phyloP scores from a whole-genome alignment of 2,113 vertebrate species.

The Campylomormyrus tamandua region DNA sequence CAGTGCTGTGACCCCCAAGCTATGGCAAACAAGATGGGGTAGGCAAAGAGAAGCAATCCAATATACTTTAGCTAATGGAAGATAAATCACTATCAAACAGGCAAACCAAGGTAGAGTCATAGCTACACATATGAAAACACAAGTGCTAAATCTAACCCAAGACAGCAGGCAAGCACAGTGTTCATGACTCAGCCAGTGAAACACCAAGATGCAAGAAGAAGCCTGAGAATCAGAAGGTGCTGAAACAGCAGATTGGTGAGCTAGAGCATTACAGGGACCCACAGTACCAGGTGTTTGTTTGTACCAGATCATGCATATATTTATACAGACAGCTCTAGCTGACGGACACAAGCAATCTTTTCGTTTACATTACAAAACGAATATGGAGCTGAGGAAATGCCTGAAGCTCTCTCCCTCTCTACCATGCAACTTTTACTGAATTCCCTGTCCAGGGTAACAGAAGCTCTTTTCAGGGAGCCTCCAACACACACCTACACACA shows the following conservation, averaged over 20 bases:
- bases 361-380: neutral
- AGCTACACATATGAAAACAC: neutral
- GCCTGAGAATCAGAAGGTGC: neutral
- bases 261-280: neutral
- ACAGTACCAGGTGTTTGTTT: neutral
- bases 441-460: neutral
- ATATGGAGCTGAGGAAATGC: conserved; percentile 3
- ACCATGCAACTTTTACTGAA: neutral
- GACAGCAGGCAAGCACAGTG: neutral
- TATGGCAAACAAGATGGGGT: neutral
- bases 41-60: neutral
- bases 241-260: neutral
- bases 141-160: neutral
- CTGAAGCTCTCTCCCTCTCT: neutral
- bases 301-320: neutral
- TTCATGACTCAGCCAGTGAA: neutral
- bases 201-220: neutral
- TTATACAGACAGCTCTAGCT: neutral
- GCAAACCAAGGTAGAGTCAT: neutral
- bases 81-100: neutral
- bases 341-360: neutral
- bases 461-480: neutral
- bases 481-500: neutral
- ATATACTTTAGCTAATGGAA: neutral
- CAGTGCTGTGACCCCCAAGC: neutral